These are phyloP conservation scores for Andrena trimmerana DNA, from an alignment of 2,888 invertebrate species.

Conservation along the genomic window DNA sequence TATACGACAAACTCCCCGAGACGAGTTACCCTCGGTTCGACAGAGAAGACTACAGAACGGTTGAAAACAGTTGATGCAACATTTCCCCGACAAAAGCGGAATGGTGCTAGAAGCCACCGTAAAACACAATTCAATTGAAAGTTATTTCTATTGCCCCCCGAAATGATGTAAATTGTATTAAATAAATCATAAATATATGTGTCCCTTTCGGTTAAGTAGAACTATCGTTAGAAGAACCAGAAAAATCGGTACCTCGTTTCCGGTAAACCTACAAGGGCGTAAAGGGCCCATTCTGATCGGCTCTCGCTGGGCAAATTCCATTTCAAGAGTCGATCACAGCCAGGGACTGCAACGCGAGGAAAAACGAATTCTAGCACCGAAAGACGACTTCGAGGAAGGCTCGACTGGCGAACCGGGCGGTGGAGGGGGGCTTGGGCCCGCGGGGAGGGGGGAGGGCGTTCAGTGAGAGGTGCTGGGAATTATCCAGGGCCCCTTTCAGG, in stretches of 20 bases:
- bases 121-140: no score
- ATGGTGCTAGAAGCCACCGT: no score
- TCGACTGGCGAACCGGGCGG: no score
- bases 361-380: slow-evolving; percentile 46
- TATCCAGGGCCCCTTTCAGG: slow-evolving; percentile 62
- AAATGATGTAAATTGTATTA: not conserved
- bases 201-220: no score
- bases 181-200: slow-evolving; percentile 2
- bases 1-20: not conserved
- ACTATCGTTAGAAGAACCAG: no score
- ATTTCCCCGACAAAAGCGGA: not conserved
- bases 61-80: not conserved
- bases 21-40: not conserved
- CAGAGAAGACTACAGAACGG: not conserved
- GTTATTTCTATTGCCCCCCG: not conserved
- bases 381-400: slow-evolving; percentile 48
- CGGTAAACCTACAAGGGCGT: no score
- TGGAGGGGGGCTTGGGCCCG: not conserved
- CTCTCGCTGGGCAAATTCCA: slow-evolving; percentile 15
- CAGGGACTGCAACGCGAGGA: slow-evolving; percentile 12
- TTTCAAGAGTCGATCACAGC: slow-evolving; percentile 36
- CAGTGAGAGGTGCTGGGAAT: slow-evolving; percentile 61
- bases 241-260: no score
- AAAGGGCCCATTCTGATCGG: no score
- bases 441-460: slow-evolving; percentile 46